Evolutionary conservation across 2,113 vertebrate species (phyloP), one percentile per base, ranked within the genome.

Genomic region (Hydrolagus affinis): DNA sequence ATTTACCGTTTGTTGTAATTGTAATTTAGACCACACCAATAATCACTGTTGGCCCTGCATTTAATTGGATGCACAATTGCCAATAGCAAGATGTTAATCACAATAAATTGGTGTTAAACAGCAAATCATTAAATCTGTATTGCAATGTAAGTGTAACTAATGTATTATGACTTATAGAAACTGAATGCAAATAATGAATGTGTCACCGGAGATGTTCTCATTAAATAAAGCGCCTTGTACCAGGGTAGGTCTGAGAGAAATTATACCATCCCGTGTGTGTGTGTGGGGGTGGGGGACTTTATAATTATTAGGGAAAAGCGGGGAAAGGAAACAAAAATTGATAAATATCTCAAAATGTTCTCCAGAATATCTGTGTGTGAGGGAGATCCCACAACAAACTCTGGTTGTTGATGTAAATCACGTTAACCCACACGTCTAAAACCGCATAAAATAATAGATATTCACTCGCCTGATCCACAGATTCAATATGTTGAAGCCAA

Each of bases 81-180:
- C 94, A 94, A 93, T 94, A 94, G 90, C 87, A 90, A 94, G 93
- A 94, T 93, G 94, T 94, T 95, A 94, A 95, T 95, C 94, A 95
- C 94, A 95, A 94, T 95, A 94, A 95, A 95, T 95, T 94, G 94
- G 94, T 95, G 93, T 95, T 94, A 95, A 95, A 95, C 94, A 95
- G 95, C 95, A 95, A 94, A 95, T 95, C 94, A 95, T 95, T 95
- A 94, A 92, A 94, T 95, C 92, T 95, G 94, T 93, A 91, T 89
- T 70, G 93, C 87, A 89, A 66, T 83, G 90, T 93, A 94, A 94
- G 93, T 94, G 93, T 94, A 95, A 95, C 94, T 95, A 94, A 95
- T 95, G 94, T 94, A 93, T 94, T 95, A 93, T 94, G 93, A 95
- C 94, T 95, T 90, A 77, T 91, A 94, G 93, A 91, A 87, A 93